Base-by-base conservation (phyloP, 2,888 invertebrate genomes). In the Bhutanitis thaidina region DNA sequence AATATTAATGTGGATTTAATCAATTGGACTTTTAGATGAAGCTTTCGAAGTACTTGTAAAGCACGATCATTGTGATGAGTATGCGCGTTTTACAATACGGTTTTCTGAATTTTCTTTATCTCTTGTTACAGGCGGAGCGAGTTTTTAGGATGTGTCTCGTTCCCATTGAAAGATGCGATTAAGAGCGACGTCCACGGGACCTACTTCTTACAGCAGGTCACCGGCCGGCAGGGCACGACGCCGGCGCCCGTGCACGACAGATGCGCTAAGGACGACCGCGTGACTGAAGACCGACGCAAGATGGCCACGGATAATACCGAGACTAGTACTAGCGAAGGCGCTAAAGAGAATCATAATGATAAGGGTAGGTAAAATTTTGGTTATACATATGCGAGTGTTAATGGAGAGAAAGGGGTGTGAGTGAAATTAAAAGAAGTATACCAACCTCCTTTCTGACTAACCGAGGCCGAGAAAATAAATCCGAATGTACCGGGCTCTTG, bases 141-240 rank as follows among this genome's bases (percentile, higher is more conserved):
- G 90, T 95, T 97, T 86, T 91, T 97, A 88, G 97, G 97, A 91
- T 97, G 97, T 86, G 95, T 96, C 93, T 96, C 96, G 83, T 96
- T 97, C 90, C 95, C 96, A 66, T 91, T 97, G 69, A 93, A 93
- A 85, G 93, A 95, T 91, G 93, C 94, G 64, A 91, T 94, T 85
- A 93, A 92, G 93, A 93, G 90, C 90, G 91, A 91, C 72, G 75
- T 84, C 68, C 69, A 88, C 67, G 95, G 95, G 67, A 93, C 93
- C 64, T 95, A 93, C 86, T 93, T 93, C 78, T 90, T 96, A 67
- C 93, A 95, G 71, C 69, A 71, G 61, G 64, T 73, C 61, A 64
- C 68, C 59, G 71, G 71, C 60, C 68, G 72, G 57, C 69, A 66
- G 61, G 66, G 68, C 64, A 68, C 69, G 64, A 63, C 70, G 58